Evolutionary conservation across 1,140 invertebrate genomes (phyloP).

Genomic region (Apis cerana): DNA sequence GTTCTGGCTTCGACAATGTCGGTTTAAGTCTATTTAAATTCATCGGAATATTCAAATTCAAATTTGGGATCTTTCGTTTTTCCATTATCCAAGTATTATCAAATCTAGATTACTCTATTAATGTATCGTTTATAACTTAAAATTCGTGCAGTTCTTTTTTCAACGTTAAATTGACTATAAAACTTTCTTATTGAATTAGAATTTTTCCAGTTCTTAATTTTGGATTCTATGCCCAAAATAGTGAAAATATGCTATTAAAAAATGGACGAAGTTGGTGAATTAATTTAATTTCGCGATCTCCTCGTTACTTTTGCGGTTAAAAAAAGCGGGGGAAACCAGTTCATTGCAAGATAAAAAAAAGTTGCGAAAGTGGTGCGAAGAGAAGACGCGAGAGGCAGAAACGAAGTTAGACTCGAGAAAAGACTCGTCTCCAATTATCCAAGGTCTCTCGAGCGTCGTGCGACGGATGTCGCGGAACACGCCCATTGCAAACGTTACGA

Average conservation of each 20-base stretch:
- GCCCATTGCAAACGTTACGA: not conserved
- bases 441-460: not conserved
- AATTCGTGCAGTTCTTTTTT: no score
- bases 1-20: no score
- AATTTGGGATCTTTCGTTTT: no score
- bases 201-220: not conserved
- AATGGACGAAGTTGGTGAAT: not conserved
- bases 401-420: slow-evolving; percentile 57
- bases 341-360: not conserved
- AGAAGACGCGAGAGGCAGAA: slow-evolving; percentile 23
- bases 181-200: not conserved
- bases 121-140: no score
- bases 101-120: no score
- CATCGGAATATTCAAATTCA: no score
- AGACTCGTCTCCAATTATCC: slow-evolving; percentile 60
- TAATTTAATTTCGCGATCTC: slow-evolving; percentile 58
- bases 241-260: no score
- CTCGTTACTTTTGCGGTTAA: slow-evolving; percentile 40
- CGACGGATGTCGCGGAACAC: not conserved
- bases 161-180: no score
- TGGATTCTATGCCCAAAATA: no score
- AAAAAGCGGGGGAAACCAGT: not conserved
- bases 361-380: not conserved
- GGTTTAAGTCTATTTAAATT: no score
- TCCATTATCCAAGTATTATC: no score